These are phyloP conservation scores for Oreortyx pictus DNA, from an alignment of 2,797 vertebrate species.

Conservation along the genomic window DNA sequence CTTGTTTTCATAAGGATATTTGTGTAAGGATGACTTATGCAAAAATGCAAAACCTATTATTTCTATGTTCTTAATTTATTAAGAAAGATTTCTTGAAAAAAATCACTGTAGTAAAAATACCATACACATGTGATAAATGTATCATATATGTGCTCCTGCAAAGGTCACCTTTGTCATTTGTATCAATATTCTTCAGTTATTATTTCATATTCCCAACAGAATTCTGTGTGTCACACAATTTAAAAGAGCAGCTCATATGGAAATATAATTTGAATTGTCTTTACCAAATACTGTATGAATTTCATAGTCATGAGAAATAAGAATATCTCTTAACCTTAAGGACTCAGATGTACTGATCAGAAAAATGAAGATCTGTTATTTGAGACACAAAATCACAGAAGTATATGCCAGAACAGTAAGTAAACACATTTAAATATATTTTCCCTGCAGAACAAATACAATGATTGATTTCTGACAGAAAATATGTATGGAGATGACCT, in stretches of 20 bases:
- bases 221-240: background rate
- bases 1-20: background rate
- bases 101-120: background rate
- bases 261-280: background rate
- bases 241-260: background rate
- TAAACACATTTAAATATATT: background rate
- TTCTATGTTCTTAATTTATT: background rate
- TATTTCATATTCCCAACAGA: background rate
- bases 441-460: background rate
- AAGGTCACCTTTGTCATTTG: background rate
- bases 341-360: background rate
- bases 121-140: background rate
- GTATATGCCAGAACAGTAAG: background rate
- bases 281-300: background rate
- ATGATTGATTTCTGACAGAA: background rate
- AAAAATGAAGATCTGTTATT: background rate
- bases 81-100: background rate
- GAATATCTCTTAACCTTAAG: background rate
- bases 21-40: background rate
- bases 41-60: background rate
- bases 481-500: background rate
- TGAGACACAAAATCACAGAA: background rate
- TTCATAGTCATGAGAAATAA: background rate
- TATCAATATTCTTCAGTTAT: background rate
- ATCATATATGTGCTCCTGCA: background rate